Percentiles rank a stretch among this genome's conserved stretches.
These are phyloP conservation scores for Nemoura dubitans DNA, from an alignment of 2,888 invertebrate genomes.

Conservation along the genomic window DNA sequence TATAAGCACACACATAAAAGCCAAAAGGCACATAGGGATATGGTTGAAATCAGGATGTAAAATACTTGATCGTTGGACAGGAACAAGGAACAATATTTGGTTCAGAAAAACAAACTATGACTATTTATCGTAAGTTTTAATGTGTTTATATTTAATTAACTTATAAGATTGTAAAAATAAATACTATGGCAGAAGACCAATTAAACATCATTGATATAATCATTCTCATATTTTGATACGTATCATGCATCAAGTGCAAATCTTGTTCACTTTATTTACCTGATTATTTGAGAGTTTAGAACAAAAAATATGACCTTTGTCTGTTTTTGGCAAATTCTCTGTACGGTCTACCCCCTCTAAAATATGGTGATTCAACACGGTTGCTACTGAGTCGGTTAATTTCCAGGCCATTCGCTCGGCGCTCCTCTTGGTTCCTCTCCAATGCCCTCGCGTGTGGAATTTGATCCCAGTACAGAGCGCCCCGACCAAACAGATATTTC, in stretches of 20 bases:
- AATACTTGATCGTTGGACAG: no score
- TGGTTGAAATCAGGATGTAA: no score
- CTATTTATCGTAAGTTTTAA: no score
- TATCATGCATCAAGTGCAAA: no score
- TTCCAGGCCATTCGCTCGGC: conserved; percentile 68
- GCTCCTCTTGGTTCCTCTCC: conserved; percentile 68
- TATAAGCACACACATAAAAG: no score
- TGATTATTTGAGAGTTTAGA: not conserved
- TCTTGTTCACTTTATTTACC: not conserved
- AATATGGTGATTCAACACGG: conserved; percentile 67
- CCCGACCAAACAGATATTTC: conserved; percentile 64
- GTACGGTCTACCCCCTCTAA: conserved; percentile 22
- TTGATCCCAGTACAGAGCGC: conserved; percentile 70
- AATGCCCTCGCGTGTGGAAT: conserved; percentile 72
- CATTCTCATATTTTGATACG: not conserved
- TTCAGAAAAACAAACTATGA: no score
- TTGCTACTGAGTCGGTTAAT: conserved; percentile 70
- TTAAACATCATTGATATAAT: not conserved
- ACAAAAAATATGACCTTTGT: not conserved
- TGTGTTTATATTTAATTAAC: not conserved
- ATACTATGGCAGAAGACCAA: not conserved
- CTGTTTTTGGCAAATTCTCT: not conserved
- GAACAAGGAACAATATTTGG: no score
- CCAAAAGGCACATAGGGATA: no score
- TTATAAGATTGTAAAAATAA: not conserved